Conservation (phyloP, 2,797 vertebrate species). For the Sus cebifrons region DNA sequence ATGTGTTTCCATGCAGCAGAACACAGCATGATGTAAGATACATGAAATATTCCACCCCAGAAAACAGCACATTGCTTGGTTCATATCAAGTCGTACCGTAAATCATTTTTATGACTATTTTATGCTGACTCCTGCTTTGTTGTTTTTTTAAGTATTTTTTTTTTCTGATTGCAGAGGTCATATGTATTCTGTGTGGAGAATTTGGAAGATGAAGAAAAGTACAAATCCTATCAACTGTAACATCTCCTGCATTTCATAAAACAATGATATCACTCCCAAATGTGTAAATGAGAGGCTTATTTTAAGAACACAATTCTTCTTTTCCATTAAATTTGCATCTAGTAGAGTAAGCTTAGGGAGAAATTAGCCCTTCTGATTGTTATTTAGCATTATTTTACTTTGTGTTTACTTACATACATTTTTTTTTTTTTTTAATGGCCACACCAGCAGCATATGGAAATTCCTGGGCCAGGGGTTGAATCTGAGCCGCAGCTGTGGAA, state of each 20-base stretch:
- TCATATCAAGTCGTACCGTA: slow-evolving; percentile 35
- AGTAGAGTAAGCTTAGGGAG: background rate
- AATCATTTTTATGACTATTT: slow-evolving; percentile 1
- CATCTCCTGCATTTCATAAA: background rate
- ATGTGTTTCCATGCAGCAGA: background rate
- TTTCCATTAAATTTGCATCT: slow-evolving; percentile 2
- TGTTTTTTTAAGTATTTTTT: background rate
- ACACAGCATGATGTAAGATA: slow-evolving; percentile 37
- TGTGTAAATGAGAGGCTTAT: slow-evolving; percentile 11
- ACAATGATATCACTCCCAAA: background rate
- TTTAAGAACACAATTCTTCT: background rate
- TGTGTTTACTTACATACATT: background rate
- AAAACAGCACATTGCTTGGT: slow-evolving; percentile 56
- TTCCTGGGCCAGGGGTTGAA: too few relatives aligned
- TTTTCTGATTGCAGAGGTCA: background rate
- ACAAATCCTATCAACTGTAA: background rate
- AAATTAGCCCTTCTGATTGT: background rate
- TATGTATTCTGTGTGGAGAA: slow-evolving; percentile 27
- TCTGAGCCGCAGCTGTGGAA: too few relatives aligned
- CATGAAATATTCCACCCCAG: slow-evolving; percentile 67
- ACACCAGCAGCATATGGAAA: too few relatives aligned
- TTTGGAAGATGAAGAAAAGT: background rate
- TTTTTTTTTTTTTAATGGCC: too few relatives aligned
- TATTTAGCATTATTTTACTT: background rate
- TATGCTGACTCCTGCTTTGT: background rate